These are phyloP conservation scores for Onychostoma macrolepis DNA, from an alignment of 2,113 vertebrate genomes.

Conservation along the genomic window DNA sequence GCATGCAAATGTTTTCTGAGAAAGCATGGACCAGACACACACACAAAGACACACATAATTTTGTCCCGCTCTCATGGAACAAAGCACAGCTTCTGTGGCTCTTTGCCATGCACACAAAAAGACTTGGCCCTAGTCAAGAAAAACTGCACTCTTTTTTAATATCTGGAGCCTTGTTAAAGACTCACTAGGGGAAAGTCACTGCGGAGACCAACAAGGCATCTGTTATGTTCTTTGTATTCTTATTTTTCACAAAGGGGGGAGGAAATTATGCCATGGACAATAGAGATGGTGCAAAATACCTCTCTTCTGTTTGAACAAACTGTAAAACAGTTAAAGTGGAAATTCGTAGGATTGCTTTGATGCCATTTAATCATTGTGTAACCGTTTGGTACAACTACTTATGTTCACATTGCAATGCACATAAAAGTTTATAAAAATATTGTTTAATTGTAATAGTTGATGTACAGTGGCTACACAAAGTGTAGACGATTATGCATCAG, in stretches of 20 bases:
- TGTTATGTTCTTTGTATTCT: slow-evolving; percentile 51
- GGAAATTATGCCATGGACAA: slow-evolving; percentile 33
- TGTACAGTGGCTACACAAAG: not conserved
- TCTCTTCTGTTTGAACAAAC: slow-evolving; percentile 5
- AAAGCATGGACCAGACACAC: not conserved
- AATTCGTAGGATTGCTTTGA: slow-evolving; percentile 5
- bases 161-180: slow-evolving; percentile 67
- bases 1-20: slow-evolving; percentile 20
- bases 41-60: slow-evolving; percentile 17
- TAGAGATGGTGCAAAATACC: slow-evolving; percentile 10
- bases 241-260: slow-evolving; percentile 32
- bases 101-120: slow-evolving; percentile 70
- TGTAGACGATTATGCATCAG: too few relatives aligned
- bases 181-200: slow-evolving; percentile 43
- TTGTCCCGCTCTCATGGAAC: slow-evolving; percentile 70
- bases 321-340: slow-evolving; percentile 34
- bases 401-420: not conserved
- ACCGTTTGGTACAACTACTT: not conserved
- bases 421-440: not conserved
- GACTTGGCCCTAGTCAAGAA: slow-evolving; percentile 60
- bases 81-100: slow-evolving; percentile 69
- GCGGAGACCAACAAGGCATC: slow-evolving; percentile 54
- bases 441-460: not conserved
- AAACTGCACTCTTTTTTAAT: slow-evolving; percentile 62
- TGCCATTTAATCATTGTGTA: not conserved